A percentile compares a stretch with the other conserved stretches of the same genome.
phyloP scores from a whole-genome alignment of 2,113 vertebrate genomes.

The Neodon shergylaensis region DNA sequence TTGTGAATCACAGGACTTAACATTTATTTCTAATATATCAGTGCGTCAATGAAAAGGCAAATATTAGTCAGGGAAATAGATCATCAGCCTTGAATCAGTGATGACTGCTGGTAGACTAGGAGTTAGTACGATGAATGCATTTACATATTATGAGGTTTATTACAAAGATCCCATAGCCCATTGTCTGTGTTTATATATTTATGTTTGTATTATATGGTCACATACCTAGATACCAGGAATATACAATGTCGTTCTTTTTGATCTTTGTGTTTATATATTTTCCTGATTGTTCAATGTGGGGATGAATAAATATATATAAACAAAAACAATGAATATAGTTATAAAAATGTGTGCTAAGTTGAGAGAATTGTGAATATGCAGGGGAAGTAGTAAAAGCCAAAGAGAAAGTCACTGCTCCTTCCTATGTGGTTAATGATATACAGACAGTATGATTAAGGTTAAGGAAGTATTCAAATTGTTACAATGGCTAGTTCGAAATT shows the following conservation, averaged over 20 bases:
- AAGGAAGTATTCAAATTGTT: neutral
- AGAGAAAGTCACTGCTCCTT: neutral
- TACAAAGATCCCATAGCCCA: neutral
- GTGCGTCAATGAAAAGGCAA: too few species aligned
- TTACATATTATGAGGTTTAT: neutral
- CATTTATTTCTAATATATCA: neutral
- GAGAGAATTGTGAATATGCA: too few species aligned
- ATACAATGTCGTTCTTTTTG: neutral
- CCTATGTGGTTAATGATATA: neutral
- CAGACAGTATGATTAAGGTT: neutral
- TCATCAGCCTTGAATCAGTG: neutral
- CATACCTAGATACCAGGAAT: neutral
- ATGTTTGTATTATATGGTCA: neutral
- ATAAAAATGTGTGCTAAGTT: neutral
- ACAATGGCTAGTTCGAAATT: neutral
- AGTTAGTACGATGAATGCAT: too few species aligned
- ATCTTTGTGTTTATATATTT: neutral
- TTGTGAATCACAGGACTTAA: neutral
- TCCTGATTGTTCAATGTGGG: neutral
- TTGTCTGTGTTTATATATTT: neutral
- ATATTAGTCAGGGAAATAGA: neutral
- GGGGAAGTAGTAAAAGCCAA: neutral
- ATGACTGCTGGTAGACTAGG: neutral
- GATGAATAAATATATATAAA: neutral
- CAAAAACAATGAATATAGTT: neutral